Base-by-base conservation (phyloP, 1,140 invertebrate genomes). In the Nymphalis io region DNA sequence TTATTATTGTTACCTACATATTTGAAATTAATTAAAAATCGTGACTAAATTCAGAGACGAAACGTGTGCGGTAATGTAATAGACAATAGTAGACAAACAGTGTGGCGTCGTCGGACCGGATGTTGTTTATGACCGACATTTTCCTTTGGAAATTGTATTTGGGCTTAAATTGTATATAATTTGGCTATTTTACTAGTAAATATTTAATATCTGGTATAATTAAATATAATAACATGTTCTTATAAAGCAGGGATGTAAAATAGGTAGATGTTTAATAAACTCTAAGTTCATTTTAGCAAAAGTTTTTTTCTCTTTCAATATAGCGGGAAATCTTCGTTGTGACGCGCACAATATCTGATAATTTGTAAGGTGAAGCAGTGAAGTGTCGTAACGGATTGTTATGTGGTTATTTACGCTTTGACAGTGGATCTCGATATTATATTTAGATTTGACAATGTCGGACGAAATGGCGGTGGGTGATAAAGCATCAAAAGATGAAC, bases 81-180 rank as follows among this genome's bases (percentile, higher is more conserved):
- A 63, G 60, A 63, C 27, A 61, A 59, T 81, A 84, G 75, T 81
- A 84, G 75, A 85, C 66, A 80, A 78, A 65, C 61, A 81, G 60
- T 84, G 85, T 90, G 84, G 88, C 87, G 85, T 90, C 87, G 71
- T 82, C 61, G 68, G 74, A 87, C 77, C 80, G 84, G 85, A 89
- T 85, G 76, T 90, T 91, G 87, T 88, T 91, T 86, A 89, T 90
- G 86, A 84, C 82, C 87, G 84, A 91, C 87, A 86, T 91, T 88
- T 91, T 89, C 80, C 71, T 84, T 79, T 78, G 75, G 71, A 81
- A 78, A 76, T 77, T 76, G 67, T 79, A 76, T 80, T 75, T 80
- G 74, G 73, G 79, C 66, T 67, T 73, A 78, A 73, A 79, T 82
- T 79, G 71, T 53, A 64, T 64, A 66, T 66, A 79, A 74, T 76